A percentile compares a stretch with the other conserved stretches of the same genome.
Evolutionary conservation across 1,140 invertebrate genomes (phyloP).

Genomic region (Zaprionus davidi): DNA sequence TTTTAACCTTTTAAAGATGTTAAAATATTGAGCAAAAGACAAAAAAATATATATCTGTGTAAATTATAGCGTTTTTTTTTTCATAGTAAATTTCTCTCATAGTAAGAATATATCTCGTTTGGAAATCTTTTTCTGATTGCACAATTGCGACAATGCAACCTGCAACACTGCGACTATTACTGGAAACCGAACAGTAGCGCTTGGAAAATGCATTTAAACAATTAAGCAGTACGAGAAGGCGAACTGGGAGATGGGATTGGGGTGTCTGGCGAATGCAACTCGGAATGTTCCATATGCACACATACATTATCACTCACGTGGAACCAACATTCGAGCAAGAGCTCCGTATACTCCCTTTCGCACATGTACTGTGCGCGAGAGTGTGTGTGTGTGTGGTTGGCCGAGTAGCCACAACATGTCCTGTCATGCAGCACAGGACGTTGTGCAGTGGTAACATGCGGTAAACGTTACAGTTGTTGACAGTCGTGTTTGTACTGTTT

Average conservation of each 20-base stretch:
- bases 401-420: constrained; percentile 75
- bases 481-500: constrained; percentile 78
- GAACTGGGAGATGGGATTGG: background rate
- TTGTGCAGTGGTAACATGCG: constrained; percentile 70
- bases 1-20: no score
- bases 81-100: no score
- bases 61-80: no score
- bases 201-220: constrained; percentile 60
- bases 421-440: constrained; percentile 75
- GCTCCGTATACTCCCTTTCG: background rate
- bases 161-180: background rate
- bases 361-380: background rate
- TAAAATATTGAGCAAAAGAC: no score
- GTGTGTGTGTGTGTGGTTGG: constrained; percentile 34
- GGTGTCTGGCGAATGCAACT: constrained; percentile 7
- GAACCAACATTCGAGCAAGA: constrained; percentile 55
- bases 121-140: background rate
- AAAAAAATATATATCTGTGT: no score
- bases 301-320: constrained; percentile 53
- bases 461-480: constrained; percentile 82
- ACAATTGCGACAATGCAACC: background rate
- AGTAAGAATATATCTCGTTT: no score
- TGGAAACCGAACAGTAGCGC: background rate
- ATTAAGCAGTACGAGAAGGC: constrained; percentile 42
- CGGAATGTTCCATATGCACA: constrained; percentile 48